Evolutionary conservation across 2,797 vertebrate species (phyloP), one percentile per base, ranked within the genome.

Genomic region (Linurgus olivaceus): DNA sequence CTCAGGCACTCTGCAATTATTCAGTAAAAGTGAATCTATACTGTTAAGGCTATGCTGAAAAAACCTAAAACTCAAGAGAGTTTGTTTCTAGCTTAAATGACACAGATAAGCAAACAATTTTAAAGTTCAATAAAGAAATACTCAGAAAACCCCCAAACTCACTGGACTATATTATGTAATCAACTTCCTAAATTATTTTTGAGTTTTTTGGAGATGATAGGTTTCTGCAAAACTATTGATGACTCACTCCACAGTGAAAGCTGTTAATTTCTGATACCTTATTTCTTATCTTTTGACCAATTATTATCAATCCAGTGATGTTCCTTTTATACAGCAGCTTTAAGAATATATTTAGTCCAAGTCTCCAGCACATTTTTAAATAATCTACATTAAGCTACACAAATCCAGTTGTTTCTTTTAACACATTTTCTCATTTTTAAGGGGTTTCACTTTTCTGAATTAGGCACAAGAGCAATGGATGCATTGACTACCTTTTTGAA

Each of bases 91-190:
- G n/a, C 18, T 57, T 67, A 37, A 66, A 67, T 47, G 15, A 68
- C 0, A 0, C 38, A 58, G 7, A 29, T 7, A 55, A 57, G 9
- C 13, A 61, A 65, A 33, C 4, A 25, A 26, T 4, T 48, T 8
- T 59, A 9, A 78, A 45, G 19, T 52, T 50, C 40, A 76, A 59
- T 17, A 59, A 8, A 20, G 13, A 59, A 65, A 54, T 42, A 79
- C 5, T 38, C 51, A 71, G 51, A 82, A 62, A 86, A 68, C 4
- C 13, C 37, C 13, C 5, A 16, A 42, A 50, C 11, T 68, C 40
- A 11, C 31, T 11, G 21, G 26, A 55, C 13, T 31, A 9, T 11
- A 28, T 20, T 57, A 51, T 24, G 13, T 20, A 40, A 62, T n/a
- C 4, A 1, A 29, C 5, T 58, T 75, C 44, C 62, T n/a, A 82